These are phyloP conservation scores for Thunnus thynnus DNA, from an alignment of 2,113 vertebrate species.

Conservation along the genomic window DNA sequence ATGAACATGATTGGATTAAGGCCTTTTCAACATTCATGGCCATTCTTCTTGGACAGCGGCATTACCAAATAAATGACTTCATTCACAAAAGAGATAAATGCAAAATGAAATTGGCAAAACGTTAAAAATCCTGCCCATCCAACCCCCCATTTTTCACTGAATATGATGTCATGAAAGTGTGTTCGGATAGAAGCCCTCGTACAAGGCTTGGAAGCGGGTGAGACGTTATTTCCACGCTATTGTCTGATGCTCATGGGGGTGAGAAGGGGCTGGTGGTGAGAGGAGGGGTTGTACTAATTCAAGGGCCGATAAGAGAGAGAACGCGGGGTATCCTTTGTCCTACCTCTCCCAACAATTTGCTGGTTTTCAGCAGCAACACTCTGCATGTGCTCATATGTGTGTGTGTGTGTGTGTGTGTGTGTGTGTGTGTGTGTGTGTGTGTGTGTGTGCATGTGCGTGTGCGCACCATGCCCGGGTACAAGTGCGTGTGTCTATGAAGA, in stretches of 20 bases:
- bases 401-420: conserved; percentile 2
- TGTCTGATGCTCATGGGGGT: conserved; percentile 73
- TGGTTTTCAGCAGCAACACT: conserved; percentile 81
- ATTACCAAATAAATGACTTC: conserved; percentile 64
- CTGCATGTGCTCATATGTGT: conserved; percentile 23
- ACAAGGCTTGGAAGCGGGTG: conserved; percentile 65
- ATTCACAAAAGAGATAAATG: conserved; percentile 66
- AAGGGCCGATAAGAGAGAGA: conserved; percentile 81
- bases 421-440: background rate
- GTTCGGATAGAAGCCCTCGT: conserved; percentile 31
- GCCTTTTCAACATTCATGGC: conserved; percentile 61
- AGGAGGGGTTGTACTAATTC: conserved; percentile 81
- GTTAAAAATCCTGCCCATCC: conserved; percentile 28
- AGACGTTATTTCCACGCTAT: conserved; percentile 76
- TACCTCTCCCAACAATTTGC: conserved; percentile 77
- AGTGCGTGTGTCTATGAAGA: conserved; percentile 82
- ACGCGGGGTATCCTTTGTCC: conserved; percentile 80
- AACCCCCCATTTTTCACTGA: background rate
- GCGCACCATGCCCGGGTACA: conserved; percentile 12
- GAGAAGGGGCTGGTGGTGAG: conserved; percentile 66
- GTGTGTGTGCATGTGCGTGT: background rate
- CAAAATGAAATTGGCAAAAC: conserved; percentile 57
- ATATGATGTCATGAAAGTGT: conserved; percentile 70
- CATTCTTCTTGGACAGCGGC: conserved; percentile 48
- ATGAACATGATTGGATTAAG: conserved; percentile 79